Evolutionary conservation across 2,113 vertebrate genomes (phyloP), one percentile per base, ranked within the genome.

Genomic region (Prunella fulvescens): DNA sequence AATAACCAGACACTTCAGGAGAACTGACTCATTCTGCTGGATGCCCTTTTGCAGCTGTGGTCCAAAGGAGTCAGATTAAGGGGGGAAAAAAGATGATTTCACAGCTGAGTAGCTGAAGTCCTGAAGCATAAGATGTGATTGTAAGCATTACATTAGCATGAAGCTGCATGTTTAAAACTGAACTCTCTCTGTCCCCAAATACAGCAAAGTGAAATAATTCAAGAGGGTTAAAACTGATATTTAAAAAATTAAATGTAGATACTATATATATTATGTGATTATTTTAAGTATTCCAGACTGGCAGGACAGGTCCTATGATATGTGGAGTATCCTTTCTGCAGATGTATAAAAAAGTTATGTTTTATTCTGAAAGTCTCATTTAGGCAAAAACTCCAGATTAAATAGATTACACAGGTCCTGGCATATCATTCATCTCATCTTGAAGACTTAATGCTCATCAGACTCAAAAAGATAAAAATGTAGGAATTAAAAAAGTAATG

Each of bases 1-100:
- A 88, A 12, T 7, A 66, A 39, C 26, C 69, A 57, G 47, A 42
- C 26, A 19, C 39, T 70, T 69, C 13, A 65, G 57, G 28, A 74
- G 67, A 22, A 4, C 62, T 86, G 71, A 62, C 54, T 86, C 47
- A 19, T 74, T 73, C 56, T 92, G 39, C 51, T 73, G 42, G 60
- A 33, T 88, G 66, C 25, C 18, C 39, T 93, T 85, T 60, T 86
- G 64, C 80, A 88, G 69, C 64, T 91, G 73, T 81, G 67, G 35
- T 94, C 84, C 64, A 50, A 45, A 86, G 42, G 33, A 92, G 60
- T 74, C 51, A 5, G 62, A 51, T 70, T 84, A 81, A 92, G 35
- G 81, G 37, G 37, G 37, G 11, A 82, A 88, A 94, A 96, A 84
- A 74, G 64, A 50, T 84, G 58, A 78, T 86, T 95, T 95, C 87